Conservation (phyloP, 2,888 invertebrate species). For the Mesochorus sp. region DNA sequence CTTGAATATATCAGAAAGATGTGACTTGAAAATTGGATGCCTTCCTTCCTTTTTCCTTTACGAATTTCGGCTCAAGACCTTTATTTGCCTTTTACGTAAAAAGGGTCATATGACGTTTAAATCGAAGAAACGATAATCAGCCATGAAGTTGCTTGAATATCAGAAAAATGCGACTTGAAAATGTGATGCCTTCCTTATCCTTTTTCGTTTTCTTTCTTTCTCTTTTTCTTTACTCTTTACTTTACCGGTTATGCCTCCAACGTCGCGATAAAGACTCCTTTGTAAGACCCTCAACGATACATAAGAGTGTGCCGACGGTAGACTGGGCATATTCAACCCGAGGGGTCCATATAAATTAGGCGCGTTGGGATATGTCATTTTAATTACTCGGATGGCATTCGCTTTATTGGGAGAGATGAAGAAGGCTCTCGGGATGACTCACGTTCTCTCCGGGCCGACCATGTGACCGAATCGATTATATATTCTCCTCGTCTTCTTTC, state of each 20-base stretch:
- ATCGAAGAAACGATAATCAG: neutral
- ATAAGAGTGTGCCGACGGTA: neutral
- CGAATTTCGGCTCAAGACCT: too few relatives aligned
- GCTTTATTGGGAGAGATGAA: slow-evolving; percentile 39
- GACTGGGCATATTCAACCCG: neutral
- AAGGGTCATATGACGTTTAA: neutral
- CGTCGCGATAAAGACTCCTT: neutral
- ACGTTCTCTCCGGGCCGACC: slow-evolving; percentile 40
- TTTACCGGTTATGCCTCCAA: neutral
- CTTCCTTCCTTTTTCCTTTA: too few relatives aligned
- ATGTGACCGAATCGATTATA: slow-evolving; percentile 35
- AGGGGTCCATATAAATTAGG: slow-evolving; percentile 55
- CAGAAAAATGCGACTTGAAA: too few relatives aligned
- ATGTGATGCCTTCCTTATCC: too few relatives aligned
- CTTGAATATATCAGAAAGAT: too few relatives aligned
- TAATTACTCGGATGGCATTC: slow-evolving; percentile 54
- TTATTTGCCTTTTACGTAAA: neutral
- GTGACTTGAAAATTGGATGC: too few relatives aligned
- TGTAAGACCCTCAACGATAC: neutral
- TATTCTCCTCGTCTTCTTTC: slow-evolving; percentile 15
- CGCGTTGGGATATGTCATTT: slow-evolving; percentile 50
- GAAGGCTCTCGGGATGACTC: slow-evolving; percentile 49
- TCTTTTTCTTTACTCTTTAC: too few relatives aligned
- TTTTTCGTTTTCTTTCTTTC: too few relatives aligned
- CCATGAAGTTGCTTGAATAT: too few relatives aligned